These are phyloP conservation scores for Mobula hypostoma DNA, from an alignment of 2,113 vertebrate genomes.

Conservation along the genomic window DNA sequence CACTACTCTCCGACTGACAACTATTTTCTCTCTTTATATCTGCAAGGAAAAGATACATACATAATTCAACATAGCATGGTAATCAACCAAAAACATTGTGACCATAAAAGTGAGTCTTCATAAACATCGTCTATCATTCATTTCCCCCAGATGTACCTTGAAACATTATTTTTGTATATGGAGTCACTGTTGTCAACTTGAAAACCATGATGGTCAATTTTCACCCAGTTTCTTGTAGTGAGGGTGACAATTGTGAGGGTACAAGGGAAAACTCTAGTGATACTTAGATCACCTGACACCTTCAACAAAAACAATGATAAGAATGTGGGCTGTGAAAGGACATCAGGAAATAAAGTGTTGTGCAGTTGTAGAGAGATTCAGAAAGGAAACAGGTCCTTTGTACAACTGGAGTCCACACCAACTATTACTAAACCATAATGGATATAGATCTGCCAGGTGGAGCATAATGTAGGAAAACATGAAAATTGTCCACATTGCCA, in stretches of 20 bases:
- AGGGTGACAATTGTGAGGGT: not conserved
- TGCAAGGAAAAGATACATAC: not conserved
- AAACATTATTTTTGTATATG: not conserved
- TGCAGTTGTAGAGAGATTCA: too few species aligned
- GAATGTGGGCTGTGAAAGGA: too few species aligned
- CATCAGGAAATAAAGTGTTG: too few species aligned
- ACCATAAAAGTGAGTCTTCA: too few species aligned
- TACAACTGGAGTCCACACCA: too few species aligned
- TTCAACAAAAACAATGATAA: not conserved
- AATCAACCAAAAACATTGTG: not conserved
- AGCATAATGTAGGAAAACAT: too few species aligned
- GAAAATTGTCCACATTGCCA: too few species aligned
- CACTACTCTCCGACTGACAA: constrained; percentile 71
- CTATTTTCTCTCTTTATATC: constrained; percentile 61
- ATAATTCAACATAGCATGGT: not conserved
- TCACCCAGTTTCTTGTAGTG: not conserved
- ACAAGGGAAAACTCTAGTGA: not conserved
- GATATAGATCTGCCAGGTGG: too few species aligned
- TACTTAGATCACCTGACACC: not conserved
- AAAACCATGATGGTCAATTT: not conserved
- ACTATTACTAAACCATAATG: too few species aligned
- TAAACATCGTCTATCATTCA: not conserved
- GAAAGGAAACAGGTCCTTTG: too few species aligned
- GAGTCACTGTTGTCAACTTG: not conserved
- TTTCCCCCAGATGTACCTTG: not conserved